phyloP scores from a whole-genome alignment of 2,888 invertebrate species.

The Nephrotoma appendiculata region DNA sequence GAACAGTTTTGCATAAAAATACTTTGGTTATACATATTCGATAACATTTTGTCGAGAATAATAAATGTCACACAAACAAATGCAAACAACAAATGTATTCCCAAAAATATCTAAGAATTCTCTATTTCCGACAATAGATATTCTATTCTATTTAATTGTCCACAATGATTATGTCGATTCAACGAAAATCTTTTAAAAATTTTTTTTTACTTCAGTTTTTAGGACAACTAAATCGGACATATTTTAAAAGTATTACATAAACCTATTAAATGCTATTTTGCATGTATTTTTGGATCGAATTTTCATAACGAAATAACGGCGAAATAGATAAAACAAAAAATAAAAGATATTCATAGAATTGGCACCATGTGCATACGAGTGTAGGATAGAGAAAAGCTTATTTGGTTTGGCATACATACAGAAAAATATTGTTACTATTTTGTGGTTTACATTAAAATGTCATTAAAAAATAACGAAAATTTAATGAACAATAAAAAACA shows the following conservation, averaged over 20 bases:
- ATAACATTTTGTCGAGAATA: neutral
- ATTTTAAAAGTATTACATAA: no score
- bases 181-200: no score
- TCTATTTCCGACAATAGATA: neutral
- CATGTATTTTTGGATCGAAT: no score
- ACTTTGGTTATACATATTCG: neutral
- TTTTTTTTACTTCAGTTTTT: no score
- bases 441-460: neutral
- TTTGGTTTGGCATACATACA: neutral
- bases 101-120: neutral
- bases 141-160: neutral
- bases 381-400: neutral
- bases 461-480: neutral
- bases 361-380: no score
- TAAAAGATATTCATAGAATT: no score
- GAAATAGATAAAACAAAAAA: no score
- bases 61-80: neutral
- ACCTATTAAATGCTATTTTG: no score
- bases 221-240: no score
- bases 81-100: neutral
- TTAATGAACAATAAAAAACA: neutral
- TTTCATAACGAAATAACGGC: no score
- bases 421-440: neutral
- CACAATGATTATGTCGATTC: neutral
- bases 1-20: neutral